Evolutionary conservation across 2,797 vertebrate species (phyloP), one percentile per base, ranked within the genome.

Genomic region (Tenualosa thibaudeaui): DNA sequence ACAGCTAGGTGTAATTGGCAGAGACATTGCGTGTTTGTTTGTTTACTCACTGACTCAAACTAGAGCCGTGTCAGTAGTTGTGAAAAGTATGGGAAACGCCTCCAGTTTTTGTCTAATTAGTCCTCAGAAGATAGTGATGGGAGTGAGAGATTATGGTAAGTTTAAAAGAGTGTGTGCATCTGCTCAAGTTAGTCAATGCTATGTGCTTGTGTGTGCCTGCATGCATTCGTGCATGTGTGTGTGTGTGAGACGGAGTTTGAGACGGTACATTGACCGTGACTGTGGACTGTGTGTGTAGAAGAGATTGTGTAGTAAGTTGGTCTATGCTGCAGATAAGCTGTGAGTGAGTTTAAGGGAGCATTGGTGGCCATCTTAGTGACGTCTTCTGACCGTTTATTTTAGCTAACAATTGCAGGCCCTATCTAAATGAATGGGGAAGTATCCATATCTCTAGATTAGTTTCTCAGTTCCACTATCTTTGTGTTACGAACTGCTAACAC

Each of bases 151-250:
- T 31, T 31, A 60, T 5, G 19, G 46, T 71, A 4, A 8, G 17
- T 84, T 6, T 50, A 22, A 22, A 7, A 24, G 13, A 46, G 17
- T 26, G 49, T 71, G 46, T 37, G 26, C 94, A 86, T 89, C 92
- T 86, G 1, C 50, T 15, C 13, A 15, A 26, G n/a, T 31, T 51
- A 10, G 50, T 13, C 50, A 10, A 9, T 51, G 50, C 12, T 54
- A 7, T 37, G 37, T 46, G 19, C 15, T 9, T 83, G 19, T 56
- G 24, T 26, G 31, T 68, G n/a, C 24, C 6, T 49, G 46, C 19
- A 13, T n/a, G 31, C 71, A 13, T 65, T 22, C 26, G 31, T 50
- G n/a, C 50, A 0, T n/a, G 40, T 22, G 19, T 81, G 43, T 49
- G 24, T 68, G 26, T 68, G 26, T 31, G 65, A 4, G 5, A n/a